These are phyloP conservation scores for Tapirus indicus DNA, from an alignment of 2,797 vertebrate species.

Conservation along the genomic window DNA sequence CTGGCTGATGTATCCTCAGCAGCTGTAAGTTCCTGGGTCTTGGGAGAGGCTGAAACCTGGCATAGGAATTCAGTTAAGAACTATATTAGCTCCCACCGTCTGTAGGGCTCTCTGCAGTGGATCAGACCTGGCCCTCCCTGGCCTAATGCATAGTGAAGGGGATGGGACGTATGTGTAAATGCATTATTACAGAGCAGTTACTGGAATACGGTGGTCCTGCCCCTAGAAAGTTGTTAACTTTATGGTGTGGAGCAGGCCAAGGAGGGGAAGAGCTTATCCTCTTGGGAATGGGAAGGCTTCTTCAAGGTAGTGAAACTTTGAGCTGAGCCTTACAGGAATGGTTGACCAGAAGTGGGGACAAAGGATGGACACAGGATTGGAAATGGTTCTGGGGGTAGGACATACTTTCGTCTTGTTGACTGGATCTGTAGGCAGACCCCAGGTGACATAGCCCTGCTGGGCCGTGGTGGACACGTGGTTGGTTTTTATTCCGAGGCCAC, in stretches of 20 bases:
- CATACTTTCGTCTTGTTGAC: background rate
- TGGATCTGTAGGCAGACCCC: background rate
- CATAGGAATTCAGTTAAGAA: background rate
- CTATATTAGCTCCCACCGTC: background rate
- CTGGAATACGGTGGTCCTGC: background rate
- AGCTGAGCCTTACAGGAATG: background rate
- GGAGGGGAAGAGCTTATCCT: background rate
- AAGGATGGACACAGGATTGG: background rate
- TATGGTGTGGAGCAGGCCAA: background rate
- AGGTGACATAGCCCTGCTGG: background rate
- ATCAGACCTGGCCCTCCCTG: background rate
- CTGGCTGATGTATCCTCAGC: background rate
- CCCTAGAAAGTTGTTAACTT: background rate
- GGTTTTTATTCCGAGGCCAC: background rate
- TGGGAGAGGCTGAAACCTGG: background rate
- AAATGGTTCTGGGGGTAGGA: background rate
- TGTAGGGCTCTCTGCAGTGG: rapidly evolving
- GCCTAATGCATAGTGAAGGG: background rate
- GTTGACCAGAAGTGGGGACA: no score
- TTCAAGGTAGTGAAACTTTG: rapidly evolving
- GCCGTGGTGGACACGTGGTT: rapidly evolving
- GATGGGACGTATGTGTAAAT: background rate
- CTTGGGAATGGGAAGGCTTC: background rate
- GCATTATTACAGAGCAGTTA: background rate
- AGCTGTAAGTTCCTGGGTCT: background rate